These are phyloP conservation scores for Trichechus manatus DNA, from an alignment of 2,113 vertebrate genomes.

Conservation along the genomic window DNA sequence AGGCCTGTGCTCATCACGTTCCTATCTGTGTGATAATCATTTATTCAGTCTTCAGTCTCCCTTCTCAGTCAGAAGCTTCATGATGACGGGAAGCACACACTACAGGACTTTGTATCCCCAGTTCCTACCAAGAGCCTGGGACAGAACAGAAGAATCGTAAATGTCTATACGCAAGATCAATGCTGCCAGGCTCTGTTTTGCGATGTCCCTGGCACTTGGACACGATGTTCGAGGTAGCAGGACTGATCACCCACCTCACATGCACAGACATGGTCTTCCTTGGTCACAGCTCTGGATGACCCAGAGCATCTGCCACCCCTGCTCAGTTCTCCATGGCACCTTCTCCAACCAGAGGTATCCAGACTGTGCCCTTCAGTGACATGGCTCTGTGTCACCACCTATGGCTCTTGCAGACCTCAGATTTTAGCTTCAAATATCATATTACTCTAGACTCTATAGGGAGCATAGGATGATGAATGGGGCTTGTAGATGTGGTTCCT, in stretches of 20 bases:
- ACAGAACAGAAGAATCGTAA: fast-evolving
- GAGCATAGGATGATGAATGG: not conserved
- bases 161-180: not conserved
- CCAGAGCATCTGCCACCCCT: not conserved
- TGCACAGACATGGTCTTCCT: fast-evolving
- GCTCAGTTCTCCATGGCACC: fast-evolving
- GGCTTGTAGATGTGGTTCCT: not conserved
- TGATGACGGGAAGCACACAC: not conserved
- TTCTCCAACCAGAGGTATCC: not conserved
- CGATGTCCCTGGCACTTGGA: too few species aligned
- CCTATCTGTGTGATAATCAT: not conserved
- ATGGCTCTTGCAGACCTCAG: not conserved
- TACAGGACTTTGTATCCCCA: not conserved
- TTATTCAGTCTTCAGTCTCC: not conserved
- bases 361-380: not conserved
- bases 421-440: not conserved
- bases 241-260: fast-evolving
- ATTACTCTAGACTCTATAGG: not conserved
- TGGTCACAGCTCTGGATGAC: not conserved
- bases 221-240: fast-evolving
- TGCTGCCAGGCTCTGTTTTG: not conserved
- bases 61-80: not conserved
- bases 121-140: not conserved
- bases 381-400: not conserved
- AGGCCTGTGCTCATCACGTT: too few species aligned